Percentiles rank a stretch among this genome's conserved stretches.
These are phyloP conservation scores for Mimachlamys varia DNA, from an alignment of 2,888 invertebrate species.

Conservation along the genomic window DNA sequence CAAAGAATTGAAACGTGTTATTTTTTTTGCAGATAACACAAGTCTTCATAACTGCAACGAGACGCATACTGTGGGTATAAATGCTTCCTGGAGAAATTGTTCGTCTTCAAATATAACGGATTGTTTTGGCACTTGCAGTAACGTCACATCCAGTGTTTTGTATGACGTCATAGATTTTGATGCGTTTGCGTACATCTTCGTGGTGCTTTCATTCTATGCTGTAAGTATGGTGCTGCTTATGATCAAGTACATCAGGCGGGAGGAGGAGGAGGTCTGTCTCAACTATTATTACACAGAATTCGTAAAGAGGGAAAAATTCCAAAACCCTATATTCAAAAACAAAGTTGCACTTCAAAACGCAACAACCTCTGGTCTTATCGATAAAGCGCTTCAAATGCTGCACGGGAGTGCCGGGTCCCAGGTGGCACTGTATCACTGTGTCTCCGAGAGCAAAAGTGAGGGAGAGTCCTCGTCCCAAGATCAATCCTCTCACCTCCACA, in stretches of 20 bases:
- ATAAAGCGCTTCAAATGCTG: background rate
- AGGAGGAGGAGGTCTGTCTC: conserved; percentile 69
- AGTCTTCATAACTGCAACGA: background rate
- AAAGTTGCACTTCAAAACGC: conserved; percentile 50
- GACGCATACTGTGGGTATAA: background rate
- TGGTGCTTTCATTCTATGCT: conserved; percentile 73
- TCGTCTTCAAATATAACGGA: background rate
- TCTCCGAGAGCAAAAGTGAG: background rate
- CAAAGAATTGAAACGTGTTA: too few species aligned
- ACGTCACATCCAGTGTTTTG: background rate
- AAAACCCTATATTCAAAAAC: conserved; percentile 54
- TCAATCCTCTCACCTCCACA: background rate
- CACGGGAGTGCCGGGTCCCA: background rate
- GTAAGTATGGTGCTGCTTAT: conserved; percentile 72
- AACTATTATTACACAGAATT: conserved; percentile 72
- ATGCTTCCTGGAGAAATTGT: background rate
- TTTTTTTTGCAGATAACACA: background rate
- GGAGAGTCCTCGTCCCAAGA: background rate
- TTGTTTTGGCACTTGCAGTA: conserved; percentile 18
- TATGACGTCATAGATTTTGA: conserved; percentile 56
- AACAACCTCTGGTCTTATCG: background rate
- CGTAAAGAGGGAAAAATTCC: conserved; percentile 68
- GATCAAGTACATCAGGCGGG: conserved; percentile 72
- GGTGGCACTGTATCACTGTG: background rate
- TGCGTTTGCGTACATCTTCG: conserved; percentile 72